Percentiles rank a stretch among this genome's conserved stretches.
Evolutionary conservation across 2,797 vertebrate genomes (phyloP).

Genomic region (Mormyrops attenuatus): DNA sequence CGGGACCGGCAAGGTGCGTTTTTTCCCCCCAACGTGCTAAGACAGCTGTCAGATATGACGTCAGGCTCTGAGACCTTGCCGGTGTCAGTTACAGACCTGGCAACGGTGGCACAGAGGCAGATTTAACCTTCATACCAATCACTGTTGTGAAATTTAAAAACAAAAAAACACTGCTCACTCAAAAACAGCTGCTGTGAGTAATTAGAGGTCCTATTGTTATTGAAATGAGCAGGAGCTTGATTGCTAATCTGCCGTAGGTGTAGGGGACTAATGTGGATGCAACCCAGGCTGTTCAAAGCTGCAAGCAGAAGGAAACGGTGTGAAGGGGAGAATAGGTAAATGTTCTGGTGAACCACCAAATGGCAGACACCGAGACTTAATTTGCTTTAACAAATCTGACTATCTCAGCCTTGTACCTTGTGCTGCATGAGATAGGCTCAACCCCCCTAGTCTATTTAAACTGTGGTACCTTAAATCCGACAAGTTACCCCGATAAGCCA

Average conservation of each 20-base stretch:
- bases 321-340: background rate
- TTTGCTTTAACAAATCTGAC: background rate
- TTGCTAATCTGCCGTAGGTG: conserved; percentile 28
- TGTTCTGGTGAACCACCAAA: background rate
- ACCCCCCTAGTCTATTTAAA: background rate
- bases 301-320: background rate
- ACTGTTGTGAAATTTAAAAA: background rate
- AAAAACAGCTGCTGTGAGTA: conserved; percentile 69
- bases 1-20: conserved; percentile 58
- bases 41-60: conserved; percentile 76
- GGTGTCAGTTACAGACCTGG: background rate
- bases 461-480: no score
- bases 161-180: conserved; percentile 33
- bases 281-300: background rate
- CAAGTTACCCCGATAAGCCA: no score
- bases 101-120: conserved; percentile 41
- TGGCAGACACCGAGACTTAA: background rate
- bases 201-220: conserved; percentile 72
- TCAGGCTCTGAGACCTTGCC: conserved; percentile 59
- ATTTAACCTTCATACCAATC: background rate
- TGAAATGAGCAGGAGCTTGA: conserved; percentile 66
- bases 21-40: conserved; percentile 72
- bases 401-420: background rate
- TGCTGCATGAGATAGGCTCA: background rate
- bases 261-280: background rate